Percentiles rank a stretch among this genome's conserved stretches.
These are phyloP conservation scores for Chauna torquata DNA, from an alignment of 2,113 vertebrate species.

Conservation along the genomic window DNA sequence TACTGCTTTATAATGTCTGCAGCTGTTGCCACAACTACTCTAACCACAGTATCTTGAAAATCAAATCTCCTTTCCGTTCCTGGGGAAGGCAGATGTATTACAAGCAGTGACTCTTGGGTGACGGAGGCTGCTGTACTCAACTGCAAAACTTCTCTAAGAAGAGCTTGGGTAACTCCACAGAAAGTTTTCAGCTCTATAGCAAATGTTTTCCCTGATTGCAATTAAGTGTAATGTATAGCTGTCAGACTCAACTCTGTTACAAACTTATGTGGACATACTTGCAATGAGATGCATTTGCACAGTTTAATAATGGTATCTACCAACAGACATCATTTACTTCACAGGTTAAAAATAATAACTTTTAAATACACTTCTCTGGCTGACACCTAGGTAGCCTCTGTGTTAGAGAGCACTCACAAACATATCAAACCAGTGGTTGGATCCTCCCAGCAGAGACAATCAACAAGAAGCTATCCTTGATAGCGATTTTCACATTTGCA, in stretches of 20 bases:
- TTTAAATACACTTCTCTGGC: constrained; percentile 25
- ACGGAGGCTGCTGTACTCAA: background rate
- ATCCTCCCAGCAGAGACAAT: background rate
- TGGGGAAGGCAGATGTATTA: background rate
- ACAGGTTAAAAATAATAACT: background rate
- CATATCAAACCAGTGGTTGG: background rate
- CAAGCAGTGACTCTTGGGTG: background rate
- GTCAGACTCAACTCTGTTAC: background rate
- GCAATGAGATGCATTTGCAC: background rate
- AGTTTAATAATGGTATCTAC: background rate
- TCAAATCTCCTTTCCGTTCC: background rate
- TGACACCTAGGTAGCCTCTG: background rate
- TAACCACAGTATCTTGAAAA: background rate
- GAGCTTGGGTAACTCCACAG: background rate
- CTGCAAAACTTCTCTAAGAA: background rate
- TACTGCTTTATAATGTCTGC: background rate
- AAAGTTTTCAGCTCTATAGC: background rate
- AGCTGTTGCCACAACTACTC: background rate
- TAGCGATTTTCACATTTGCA: constrained; percentile 50
- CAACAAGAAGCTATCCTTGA: background rate
- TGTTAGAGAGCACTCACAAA: background rate
- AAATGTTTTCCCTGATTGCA: background rate
- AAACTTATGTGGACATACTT: background rate
- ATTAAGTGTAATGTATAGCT: background rate
- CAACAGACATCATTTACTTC: background rate